These are phyloP conservation scores for Eupithecia abbreviata DNA, from an alignment of 2,888 invertebrate genomes.

Conservation along the genomic window DNA sequence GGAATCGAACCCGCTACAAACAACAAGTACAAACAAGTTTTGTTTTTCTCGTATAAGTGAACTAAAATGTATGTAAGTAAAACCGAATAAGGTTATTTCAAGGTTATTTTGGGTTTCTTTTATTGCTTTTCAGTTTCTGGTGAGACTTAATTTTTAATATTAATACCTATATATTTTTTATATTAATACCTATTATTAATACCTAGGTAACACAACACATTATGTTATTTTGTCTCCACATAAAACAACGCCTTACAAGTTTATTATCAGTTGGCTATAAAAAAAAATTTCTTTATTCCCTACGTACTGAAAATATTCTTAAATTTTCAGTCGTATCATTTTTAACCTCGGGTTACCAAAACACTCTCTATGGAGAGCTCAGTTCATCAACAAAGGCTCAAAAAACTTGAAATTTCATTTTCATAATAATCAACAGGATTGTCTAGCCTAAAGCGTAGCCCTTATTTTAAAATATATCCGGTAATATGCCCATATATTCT, in stretches of 20 bases:
- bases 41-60: too few relatives aligned
- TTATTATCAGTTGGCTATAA: neutral
- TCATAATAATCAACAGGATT: neutral
- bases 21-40: too few relatives aligned
- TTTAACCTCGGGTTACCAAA: neutral
- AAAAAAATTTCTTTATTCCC: neutral
- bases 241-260: neutral
- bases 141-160: neutral
- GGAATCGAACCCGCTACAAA: too few relatives aligned
- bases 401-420: neutral
- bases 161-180: neutral
- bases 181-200: neutral
- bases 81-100: neutral
- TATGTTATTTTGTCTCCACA: neutral
- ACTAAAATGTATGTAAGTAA: too few relatives aligned
- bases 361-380: neutral
- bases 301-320: neutral
- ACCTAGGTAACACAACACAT: neutral
- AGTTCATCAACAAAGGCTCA: neutral
- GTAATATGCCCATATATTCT: too few relatives aligned
- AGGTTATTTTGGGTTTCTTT: neutral
- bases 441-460: neutral
- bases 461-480: too few relatives aligned
- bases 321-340: neutral
- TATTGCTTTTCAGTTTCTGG: neutral